Evolutionary conservation across 1,140 invertebrate genomes (phyloP).

Genomic region (Drosophila mauritiana): DNA sequence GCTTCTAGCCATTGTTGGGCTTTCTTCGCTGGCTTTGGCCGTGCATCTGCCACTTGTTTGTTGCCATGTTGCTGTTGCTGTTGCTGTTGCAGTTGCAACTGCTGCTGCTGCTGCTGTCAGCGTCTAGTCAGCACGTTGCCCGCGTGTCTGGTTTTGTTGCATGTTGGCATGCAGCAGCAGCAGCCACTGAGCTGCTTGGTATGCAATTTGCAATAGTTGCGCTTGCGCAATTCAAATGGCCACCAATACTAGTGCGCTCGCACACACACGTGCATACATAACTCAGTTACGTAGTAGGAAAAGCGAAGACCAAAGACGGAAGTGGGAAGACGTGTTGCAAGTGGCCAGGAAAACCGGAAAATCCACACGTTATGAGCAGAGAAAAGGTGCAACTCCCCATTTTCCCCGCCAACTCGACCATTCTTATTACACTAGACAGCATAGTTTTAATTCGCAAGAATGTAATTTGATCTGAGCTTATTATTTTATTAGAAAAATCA

Average conservation of each 20-base stretch:
- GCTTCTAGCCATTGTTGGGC: constrained; percentile 60
- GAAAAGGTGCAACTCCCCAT: constrained; percentile 27
- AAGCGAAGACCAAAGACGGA: constrained; percentile 63
- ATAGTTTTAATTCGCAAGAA: background rate
- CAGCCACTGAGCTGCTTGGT: constrained; percentile 59
- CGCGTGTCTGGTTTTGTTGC: constrained; percentile 79
- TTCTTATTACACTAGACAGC: constrained; percentile 48
- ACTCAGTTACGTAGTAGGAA: constrained; percentile 77
- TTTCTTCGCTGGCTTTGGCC: constrained; percentile 61
- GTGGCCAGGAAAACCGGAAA: constrained; percentile 74
- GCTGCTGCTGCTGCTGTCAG: constrained; percentile 50
- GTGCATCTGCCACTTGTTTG: constrained; percentile 59
- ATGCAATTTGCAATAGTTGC: constrained; percentile 82
- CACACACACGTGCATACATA: constrained; percentile 50
- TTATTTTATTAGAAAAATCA: background rate
- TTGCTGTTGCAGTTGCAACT: constrained; percentile 12
- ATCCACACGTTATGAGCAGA: constrained; percentile 65
- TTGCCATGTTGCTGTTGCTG: constrained; percentile 25
- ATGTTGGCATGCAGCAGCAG: constrained; percentile 74
- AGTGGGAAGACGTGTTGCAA: constrained; percentile 41
- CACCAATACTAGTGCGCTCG: constrained; percentile 32
- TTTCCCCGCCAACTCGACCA: constrained; percentile 9
- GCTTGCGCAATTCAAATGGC: constrained; percentile 81
- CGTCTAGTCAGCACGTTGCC: constrained; percentile 77
- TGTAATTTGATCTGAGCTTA: background rate